Evolutionary conservation across 2,797 vertebrate genomes (phyloP).

Genomic region (Chloroceryle amazona): DNA sequence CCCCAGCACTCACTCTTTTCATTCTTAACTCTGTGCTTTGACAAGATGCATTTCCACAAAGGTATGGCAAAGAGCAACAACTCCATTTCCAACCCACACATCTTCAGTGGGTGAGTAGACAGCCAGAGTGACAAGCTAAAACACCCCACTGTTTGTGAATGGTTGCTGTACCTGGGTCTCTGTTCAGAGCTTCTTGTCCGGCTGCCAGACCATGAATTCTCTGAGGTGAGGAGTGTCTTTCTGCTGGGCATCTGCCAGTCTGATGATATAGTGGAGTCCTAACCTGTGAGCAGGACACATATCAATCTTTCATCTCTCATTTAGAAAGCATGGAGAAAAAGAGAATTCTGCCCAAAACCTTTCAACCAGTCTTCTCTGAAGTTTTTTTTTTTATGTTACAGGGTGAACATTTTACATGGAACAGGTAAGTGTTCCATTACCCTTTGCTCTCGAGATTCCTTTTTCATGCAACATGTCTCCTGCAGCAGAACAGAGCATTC

Average conservation of each 20-base stretch:
- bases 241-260: background rate
- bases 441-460: background rate
- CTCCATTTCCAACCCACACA: background rate
- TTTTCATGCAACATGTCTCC: background rate
- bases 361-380: background rate
- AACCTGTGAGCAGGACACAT: background rate
- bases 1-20: background rate
- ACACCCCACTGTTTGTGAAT: accelerated
- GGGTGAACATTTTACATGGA: background rate
- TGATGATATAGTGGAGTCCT: background rate
- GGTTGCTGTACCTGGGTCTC: background rate
- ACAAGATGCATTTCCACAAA: background rate
- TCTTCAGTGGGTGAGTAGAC: background rate
- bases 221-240: background rate
- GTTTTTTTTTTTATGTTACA: background rate
- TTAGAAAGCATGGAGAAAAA: accelerated
- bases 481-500: background rate
- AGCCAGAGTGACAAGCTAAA: background rate
- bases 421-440: background rate
- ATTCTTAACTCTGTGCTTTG: background rate
- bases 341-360: background rate
- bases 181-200: background rate
- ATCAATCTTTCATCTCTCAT: background rate
- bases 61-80: background rate
- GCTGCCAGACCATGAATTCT: background rate